Evolutionary conservation across 2,797 vertebrate species (phyloP), one percentile per base, ranked within the genome.

Genomic region (Poeciliopsis turneri): DNA sequence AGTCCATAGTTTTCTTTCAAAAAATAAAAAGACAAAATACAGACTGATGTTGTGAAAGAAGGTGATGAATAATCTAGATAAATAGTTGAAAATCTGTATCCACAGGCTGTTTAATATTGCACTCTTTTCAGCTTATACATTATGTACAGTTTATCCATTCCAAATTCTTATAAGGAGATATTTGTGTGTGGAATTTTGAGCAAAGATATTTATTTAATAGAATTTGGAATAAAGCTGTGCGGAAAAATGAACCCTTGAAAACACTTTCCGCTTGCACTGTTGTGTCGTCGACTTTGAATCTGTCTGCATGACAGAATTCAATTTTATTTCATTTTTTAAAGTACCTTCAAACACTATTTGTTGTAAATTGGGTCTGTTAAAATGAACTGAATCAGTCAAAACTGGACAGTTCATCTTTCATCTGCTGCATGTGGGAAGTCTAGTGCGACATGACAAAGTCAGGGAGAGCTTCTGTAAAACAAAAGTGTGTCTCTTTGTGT

Each of bases 401-500:
- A n/a, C 11, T 69, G 66, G 5, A 69, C 25, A 25, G 23, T n/a
- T 43, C 25, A n/a, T 18, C 25, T 41, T n/a, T 69, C 25, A 45
- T 15, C 61, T 25, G 11, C n/a, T 46, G 20, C 57, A 57, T 57
- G 46, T 43, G 18, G 45, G 28, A 43, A 8, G 13, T 23, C 25
- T 45, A 70, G 25, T 55, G 36, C 16, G 33, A 46, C 2, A 36
- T 59, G 6, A 33, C 43, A 45, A 49, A 45, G 61, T 23, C 53
- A 45, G 4, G 66, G 41, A 61, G 5, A 20, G 43, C 20, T 18
- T 23, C 13, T 59, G 53, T 75, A 61, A 30, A 70, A 75, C 70
- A 61, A 57, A 75, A 53, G 43, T 70, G 64, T 70, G 25, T 75
- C 36, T 59, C 41, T 36, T 74, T 51, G 18, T 70, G 73, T 57